A percentile compares a stretch with the other conserved stretches of the same genome.
Evolutionary conservation across 2,888 invertebrate species (phyloP).

Genomic region (Nemurella pictetii): DNA sequence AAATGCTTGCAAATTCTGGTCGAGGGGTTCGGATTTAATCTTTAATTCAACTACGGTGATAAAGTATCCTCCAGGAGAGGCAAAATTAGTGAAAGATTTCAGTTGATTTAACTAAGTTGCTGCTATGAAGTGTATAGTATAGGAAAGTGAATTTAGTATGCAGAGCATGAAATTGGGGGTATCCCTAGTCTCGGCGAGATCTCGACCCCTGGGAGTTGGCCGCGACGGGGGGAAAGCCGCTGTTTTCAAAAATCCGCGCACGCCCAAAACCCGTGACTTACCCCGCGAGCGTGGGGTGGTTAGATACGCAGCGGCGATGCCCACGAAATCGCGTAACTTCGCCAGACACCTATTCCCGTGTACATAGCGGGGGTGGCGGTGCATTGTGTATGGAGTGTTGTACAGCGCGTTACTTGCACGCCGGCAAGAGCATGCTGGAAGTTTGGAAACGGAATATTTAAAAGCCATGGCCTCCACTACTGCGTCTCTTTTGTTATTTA

Average conservation of each 20-base stretch:
- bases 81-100: conserved; percentile 22
- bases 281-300: not conserved
- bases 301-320: no score
- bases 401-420: not conserved
- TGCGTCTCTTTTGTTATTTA: not conserved
- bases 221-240: not conserved
- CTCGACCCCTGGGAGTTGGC: not conserved
- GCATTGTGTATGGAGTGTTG: not conserved
- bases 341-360: not conserved
- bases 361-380: not conserved
- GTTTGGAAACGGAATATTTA: not conserved
- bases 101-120: conserved; percentile 16
- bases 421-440: not conserved
- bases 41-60: conserved; percentile 15
- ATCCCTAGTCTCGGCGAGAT: not conserved
- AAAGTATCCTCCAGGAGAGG: conserved; percentile 14
- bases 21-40: not conserved
- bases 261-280: not conserved
- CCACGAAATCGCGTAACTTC: not conserved
- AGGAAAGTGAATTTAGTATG: not conserved
- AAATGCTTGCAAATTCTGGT: not conserved
- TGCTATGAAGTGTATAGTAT: not conserved
- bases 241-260: not conserved
- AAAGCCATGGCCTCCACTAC: not conserved
- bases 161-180: not conserved